Evolutionary conservation across 2,888 invertebrate species (phyloP).

Genomic region (Tiliacea aurago): DNA sequence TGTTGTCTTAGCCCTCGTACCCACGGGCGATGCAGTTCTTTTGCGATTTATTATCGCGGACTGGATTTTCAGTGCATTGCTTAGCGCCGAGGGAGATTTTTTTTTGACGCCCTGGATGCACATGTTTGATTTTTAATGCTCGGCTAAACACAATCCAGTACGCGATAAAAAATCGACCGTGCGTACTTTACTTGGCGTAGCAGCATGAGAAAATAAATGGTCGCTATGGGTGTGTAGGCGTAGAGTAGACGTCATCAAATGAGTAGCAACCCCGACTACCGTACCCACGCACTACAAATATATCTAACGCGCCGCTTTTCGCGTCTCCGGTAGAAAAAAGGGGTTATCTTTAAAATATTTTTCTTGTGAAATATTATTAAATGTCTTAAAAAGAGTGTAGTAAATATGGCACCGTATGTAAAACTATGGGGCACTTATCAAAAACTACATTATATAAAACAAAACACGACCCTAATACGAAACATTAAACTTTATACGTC

Average conservation of each 20-base stretch:
- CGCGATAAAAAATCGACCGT: no score
- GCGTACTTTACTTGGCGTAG: background rate
- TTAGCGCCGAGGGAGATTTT: no score
- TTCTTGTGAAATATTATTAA: background rate
- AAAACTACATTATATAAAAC: constrained; percentile 25
- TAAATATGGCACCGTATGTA: constrained; percentile 46
- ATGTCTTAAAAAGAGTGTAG: background rate
- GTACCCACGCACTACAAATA: constrained; percentile 29
- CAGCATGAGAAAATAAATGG: background rate
- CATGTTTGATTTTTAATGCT: no score
- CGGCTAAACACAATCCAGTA: no score
- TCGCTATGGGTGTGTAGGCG: constrained; percentile 30
- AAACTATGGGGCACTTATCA: constrained; percentile 27
- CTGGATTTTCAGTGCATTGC: no score
- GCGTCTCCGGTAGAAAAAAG: constrained; percentile 8
- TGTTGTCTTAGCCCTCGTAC: background rate
- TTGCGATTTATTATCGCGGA: no score
- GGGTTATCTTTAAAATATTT: no score
- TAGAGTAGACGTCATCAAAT: constrained; percentile 32
- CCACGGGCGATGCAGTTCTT: no score
- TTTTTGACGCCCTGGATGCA: no score
- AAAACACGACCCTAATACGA: constrained; percentile 29
- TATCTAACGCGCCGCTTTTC: background rate
- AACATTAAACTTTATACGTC: constrained; percentile 9
- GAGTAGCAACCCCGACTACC: background rate